A percentile compares a stretch with the other conserved stretches of the same genome.
Evolutionary conservation across 2,888 invertebrate genomes (phyloP).

Genomic region (Cephus pulcher): DNA sequence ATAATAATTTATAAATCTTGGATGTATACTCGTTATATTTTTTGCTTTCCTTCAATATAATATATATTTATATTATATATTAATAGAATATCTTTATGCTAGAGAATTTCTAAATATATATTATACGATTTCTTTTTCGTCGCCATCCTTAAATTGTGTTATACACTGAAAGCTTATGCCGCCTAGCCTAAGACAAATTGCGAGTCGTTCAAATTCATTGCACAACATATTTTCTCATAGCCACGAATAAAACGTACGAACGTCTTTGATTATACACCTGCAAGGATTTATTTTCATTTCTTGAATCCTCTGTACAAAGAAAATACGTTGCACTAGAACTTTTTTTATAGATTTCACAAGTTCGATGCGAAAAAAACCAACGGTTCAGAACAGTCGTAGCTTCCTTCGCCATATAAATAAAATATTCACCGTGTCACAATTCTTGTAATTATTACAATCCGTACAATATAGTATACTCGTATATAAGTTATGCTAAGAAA

Average conservation of each 20-base stretch:
- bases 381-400: conserved; percentile 42
- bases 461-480: conserved; percentile 45
- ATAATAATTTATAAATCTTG: conserved; percentile 65
- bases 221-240: neutral
- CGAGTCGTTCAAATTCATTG: conserved; percentile 25
- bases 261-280: neutral
- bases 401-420: conserved; percentile 45
- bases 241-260: neutral
- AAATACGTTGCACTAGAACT: neutral
- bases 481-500: conserved; percentile 52
- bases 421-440: conserved; percentile 48
- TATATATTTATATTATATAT: conserved; percentile 49
- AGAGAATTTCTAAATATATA: conserved; percentile 40
- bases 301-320: neutral
- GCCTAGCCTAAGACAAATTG: conserved; percentile 47
- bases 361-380: conserved; percentile 27
- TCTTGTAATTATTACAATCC: conserved; percentile 50
- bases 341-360: neutral
- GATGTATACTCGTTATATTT: conserved; percentile 40
- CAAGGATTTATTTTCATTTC: conserved; percentile 2
- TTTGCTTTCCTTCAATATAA: conserved; percentile 56
- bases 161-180: conserved; percentile 59
- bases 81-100: conserved; percentile 58
- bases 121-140: conserved; percentile 40
- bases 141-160: conserved; percentile 40